Conservation (phyloP, 2,888 invertebrate species). For the Chalcosyrphus nemorum region DNA sequence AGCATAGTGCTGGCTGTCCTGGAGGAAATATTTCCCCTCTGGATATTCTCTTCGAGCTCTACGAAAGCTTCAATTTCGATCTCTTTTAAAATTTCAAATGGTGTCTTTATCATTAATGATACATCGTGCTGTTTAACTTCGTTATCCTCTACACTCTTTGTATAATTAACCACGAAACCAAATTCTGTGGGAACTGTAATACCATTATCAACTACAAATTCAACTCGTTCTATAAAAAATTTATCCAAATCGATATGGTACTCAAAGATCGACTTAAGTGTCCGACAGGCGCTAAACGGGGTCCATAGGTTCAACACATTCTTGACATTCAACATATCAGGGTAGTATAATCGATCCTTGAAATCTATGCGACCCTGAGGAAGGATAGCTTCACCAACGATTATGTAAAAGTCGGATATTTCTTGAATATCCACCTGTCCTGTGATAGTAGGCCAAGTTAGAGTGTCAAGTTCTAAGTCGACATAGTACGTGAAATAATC, state of each 20-base stretch:
- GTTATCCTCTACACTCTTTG: conserved; percentile 80
- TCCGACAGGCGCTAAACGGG: conserved; percentile 82
- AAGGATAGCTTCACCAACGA: conserved; percentile 83
- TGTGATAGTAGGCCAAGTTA: conserved; percentile 84
- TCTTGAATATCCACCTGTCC: conserved; percentile 84
- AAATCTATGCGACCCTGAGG: conserved; percentile 84
- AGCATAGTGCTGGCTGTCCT: conserved; percentile 83
- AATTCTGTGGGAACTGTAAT: conserved; percentile 78
- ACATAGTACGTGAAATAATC: conserved; percentile 83
- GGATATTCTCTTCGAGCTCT: conserved; percentile 83
- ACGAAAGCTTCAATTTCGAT: conserved; percentile 82
- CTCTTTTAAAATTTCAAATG: conserved; percentile 83
- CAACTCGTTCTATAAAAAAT: conserved; percentile 82
- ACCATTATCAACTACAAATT: conserved; percentile 82
- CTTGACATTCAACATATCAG: conserved; percentile 82
- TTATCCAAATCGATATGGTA: conserved; percentile 82
- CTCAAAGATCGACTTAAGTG: conserved; percentile 83
- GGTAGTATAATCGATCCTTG: conserved; percentile 84
- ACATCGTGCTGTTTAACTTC: conserved; percentile 82
- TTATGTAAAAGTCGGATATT: conserved; percentile 82
- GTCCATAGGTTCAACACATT: conserved; percentile 84
- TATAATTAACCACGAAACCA: conserved; percentile 83
- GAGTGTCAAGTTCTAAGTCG: conserved; percentile 83
- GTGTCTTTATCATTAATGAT: conserved; percentile 83
- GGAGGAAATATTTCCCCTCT: conserved; percentile 83